Percentiles rank a stretch among this genome's conserved stretches.
Evolutionary conservation across 2,888 invertebrate genomes (phyloP).

Genomic region (Aporophyla lueneburgensis): DNA sequence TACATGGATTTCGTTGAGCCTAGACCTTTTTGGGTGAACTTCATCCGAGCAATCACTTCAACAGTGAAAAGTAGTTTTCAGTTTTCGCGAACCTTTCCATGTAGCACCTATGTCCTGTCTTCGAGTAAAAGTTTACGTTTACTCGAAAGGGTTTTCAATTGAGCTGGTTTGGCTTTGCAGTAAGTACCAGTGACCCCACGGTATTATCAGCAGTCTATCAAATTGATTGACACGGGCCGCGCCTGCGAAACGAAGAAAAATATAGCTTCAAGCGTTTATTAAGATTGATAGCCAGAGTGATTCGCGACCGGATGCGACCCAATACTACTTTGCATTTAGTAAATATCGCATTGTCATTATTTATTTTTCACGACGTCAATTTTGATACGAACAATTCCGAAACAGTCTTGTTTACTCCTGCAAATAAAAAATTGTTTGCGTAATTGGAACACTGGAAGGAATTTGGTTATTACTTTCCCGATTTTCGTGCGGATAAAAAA

Average conservation of each 20-base stretch:
- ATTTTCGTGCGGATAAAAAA: conserved; percentile 32
- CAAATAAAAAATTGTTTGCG: conserved; percentile 38
- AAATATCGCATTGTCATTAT: conserved; percentile 74
- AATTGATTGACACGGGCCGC: conserved; percentile 84
- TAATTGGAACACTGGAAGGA: conserved; percentile 22
- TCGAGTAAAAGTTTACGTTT: conserved; percentile 2
- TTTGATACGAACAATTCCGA: conserved; percentile 25
- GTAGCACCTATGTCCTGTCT: not conserved
- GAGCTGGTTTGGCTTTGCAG: conserved; percentile 44
- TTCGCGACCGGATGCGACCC: conserved; percentile 69
- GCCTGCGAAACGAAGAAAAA: conserved; percentile 83
- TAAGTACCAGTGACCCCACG: conserved; percentile 54
- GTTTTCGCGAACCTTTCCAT: not conserved
- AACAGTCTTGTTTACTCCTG: conserved; percentile 17
- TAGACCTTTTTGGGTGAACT: conserved; percentile 6
- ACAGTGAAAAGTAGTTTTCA: not conserved
- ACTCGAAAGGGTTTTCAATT: conserved; percentile 60
- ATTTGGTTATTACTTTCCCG: conserved; percentile 25
- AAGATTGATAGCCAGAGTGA: conserved; percentile 83
- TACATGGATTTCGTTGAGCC: conserved; percentile 19
- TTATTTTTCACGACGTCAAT: conserved; percentile 56
- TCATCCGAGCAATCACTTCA: conserved; percentile 23
- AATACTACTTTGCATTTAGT: conserved; percentile 70
- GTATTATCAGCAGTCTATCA: conserved; percentile 80
- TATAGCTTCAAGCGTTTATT: conserved; percentile 85